A percentile compares a stretch with the other conserved stretches of the same genome.
phyloP scores from a whole-genome alignment of 2,113 vertebrate genomes.

The Rhinopithecus roxellana region DNA sequence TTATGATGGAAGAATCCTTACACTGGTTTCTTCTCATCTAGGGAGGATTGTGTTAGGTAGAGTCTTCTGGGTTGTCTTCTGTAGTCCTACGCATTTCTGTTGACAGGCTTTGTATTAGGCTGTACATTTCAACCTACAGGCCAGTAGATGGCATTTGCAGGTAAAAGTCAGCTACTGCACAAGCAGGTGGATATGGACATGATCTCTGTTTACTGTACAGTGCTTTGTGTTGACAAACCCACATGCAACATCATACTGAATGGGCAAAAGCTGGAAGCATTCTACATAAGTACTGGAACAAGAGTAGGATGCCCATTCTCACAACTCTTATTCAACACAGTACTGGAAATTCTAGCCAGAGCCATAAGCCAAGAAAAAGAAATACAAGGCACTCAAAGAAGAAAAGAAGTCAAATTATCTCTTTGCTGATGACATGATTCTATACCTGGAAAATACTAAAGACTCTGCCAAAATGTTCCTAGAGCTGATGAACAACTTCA shows the following conservation, averaged over 20 bases:
- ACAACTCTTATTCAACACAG: not conserved
- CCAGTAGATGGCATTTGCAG: no score
- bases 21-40: no score
- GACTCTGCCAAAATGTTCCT: not conserved
- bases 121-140: no score
- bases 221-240: not conserved
- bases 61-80: no score
- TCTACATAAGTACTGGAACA: not conserved
- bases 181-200: no score
- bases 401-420: not conserved
- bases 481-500: not conserved
- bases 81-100: no score
- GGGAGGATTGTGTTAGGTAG: no score
- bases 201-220: no score
- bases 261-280: not conserved
- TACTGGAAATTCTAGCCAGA: not conserved
- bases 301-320: not conserved
- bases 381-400: not conserved
- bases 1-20: no score
- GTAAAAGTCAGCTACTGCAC: no score
- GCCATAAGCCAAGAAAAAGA: not conserved
- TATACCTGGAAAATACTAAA: not conserved
- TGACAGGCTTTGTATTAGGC: no score
- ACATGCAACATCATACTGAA: not conserved
- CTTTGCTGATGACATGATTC: not conserved